Evolutionary conservation across 1,140 invertebrate genomes (phyloP), one percentile per base, ranked within the genome.

Genomic region (Drosophila burlai): DNA sequence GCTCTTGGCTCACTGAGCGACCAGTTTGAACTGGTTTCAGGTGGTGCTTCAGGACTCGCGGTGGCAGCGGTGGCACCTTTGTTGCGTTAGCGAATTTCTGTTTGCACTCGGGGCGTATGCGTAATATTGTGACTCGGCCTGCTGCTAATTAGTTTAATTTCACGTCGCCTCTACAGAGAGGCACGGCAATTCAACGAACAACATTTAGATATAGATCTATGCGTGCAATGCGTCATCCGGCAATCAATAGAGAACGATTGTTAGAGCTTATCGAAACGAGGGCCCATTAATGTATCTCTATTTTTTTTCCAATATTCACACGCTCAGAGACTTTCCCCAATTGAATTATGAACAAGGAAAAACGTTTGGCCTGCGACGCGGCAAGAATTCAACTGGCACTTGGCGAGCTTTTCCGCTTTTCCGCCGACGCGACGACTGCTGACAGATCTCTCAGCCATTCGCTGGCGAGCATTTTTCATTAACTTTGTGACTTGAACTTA

Each of bases 401-500:
- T 79, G 69, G 54, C 54, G 87, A 87, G 84, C 84, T 87, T 87
- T 90, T 90, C 64, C 52, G 64, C 67, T 75, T 63, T 64, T 89
- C 72, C 79, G 69, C 74, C 65, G 64, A 58, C 75, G 61, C 54
- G 21, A 57, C 73, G 61, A 58, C 52, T 21, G 45, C 74, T 76
- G 74, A 65, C 69, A 68, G 67, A 77, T 82, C 80, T 82, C 71
- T 80, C 81, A 73, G 38, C 69, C 69, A 71, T 36, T 75, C 52
- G 59, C 60, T 38, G 34, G 69, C 46, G 72, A 76, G 71, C 69
- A 63, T 60, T 78, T 85, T 85, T 87, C 81, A 84, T 89, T 87
- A 90, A 78, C 84, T 87, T 71, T 76, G 69, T 87, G 74, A 63
- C 82, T 81, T 84, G 55, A 84, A 78, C 67, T 67, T 87, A 78